phyloP scores from a whole-genome alignment of 2,113 vertebrate species.

The Anoplopoma fimbria region DNA sequence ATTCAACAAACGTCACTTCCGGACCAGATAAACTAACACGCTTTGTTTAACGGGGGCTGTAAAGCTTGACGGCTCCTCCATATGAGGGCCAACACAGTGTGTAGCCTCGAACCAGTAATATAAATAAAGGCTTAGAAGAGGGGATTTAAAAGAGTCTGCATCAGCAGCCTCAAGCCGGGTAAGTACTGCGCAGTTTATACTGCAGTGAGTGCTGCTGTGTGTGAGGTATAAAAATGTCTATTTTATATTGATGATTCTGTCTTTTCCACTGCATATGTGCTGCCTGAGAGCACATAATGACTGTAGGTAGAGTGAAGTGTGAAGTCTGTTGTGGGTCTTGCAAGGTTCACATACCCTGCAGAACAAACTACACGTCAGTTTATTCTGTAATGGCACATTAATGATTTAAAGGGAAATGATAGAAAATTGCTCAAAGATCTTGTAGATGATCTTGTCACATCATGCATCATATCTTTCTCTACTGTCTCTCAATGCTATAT shows the following conservation, averaged over 20 bases:
- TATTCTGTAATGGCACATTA: background rate
- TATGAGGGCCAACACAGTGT: conserved; percentile 16
- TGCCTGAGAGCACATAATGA: background rate
- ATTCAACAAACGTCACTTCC: conserved; percentile 31
- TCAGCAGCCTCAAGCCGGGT: conserved; percentile 24
- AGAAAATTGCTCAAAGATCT: background rate
- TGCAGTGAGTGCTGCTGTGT: background rate
- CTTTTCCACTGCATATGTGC: conserved; percentile 12
- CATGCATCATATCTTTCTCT: background rate
- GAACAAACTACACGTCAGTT: background rate
- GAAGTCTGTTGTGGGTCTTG: background rate
- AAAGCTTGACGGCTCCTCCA: conserved; percentile 37
- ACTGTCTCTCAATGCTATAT: background rate
- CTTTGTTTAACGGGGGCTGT: conserved; percentile 29
- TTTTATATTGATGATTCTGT: background rate
- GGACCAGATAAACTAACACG: conserved; percentile 5
- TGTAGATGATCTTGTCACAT: background rate
- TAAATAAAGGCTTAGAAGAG: conserved; percentile 33
- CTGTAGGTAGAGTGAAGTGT: background rate
- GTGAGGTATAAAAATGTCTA: background rate
- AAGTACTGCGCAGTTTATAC: conserved; percentile 21
- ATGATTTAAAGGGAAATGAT: background rate
- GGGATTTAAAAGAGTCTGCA: background rate
- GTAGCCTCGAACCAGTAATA: background rate
- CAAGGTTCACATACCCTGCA: background rate